Evolutionary conservation across 2,888 invertebrate species (phyloP).

Genomic region (Hybos culiciformis): DNA sequence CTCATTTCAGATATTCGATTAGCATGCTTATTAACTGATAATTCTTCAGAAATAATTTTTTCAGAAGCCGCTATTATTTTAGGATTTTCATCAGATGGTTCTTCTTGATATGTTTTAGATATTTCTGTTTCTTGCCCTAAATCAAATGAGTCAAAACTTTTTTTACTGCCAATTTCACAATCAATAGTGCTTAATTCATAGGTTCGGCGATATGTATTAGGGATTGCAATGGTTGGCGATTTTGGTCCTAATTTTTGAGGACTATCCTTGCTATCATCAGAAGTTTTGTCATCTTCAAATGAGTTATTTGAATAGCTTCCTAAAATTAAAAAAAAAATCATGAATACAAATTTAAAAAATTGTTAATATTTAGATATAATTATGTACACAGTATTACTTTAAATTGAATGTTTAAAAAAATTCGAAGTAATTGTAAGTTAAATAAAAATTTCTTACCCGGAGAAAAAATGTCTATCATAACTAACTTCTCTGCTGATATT

Average conservation of each 20-base stretch:
- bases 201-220: slow-evolving; percentile 32
- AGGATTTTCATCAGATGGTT: slow-evolving; percentile 7
- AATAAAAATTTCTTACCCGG: too few species aligned
- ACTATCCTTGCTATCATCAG: slow-evolving; percentile 23
- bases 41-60: slow-evolving; percentile 23
- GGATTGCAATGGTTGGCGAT: slow-evolving; percentile 63
- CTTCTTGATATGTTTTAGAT: slow-evolving; percentile 12
- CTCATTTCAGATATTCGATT: slow-evolving; percentile 73
- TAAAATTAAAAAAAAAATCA: too few species aligned
- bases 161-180: slow-evolving; percentile 50
- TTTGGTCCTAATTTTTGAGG: slow-evolving; percentile 27
- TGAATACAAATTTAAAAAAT: too few species aligned
- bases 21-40: slow-evolving; percentile 19
- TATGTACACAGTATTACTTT: too few species aligned
- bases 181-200: slow-evolving; percentile 44
- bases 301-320: slow-evolving; percentile 26
- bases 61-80: slow-evolving; percentile 27
- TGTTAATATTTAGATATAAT: too few species aligned
- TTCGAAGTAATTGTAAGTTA: too few species aligned
- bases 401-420: too few species aligned
- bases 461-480: slow-evolving; percentile 36
- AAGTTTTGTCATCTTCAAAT: slow-evolving; percentile 30
- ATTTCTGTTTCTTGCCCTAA: slow-evolving; percentile 24
- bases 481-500: slow-evolving; percentile 37
- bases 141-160: slow-evolving; percentile 37